Base-by-base conservation (phyloP, 2,888 invertebrate species). In the Campoplex capitator region DNA sequence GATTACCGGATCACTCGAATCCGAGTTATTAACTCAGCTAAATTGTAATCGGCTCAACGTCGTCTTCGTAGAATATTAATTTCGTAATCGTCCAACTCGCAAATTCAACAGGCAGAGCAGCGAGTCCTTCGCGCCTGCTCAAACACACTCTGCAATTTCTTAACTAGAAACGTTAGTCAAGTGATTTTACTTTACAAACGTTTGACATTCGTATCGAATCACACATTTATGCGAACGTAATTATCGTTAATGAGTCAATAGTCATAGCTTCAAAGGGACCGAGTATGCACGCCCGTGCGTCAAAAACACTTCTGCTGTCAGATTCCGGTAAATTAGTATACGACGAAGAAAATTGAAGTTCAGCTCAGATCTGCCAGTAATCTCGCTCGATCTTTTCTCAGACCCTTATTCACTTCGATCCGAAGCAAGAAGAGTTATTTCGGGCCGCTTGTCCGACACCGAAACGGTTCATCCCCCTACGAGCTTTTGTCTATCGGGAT, bases 301-400 rank as follows among this genome's bases (percentile, higher is more conserved):
- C 8, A 71, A 35, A 32, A 42, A 8, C 13, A 45, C 38, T 65
- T 4, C 38, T 74, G 4, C 58, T 32, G 62, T 76, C 42, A 54
- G 62, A 62, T 70, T 80, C 45, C 7, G 23, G 70, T 62, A 80
- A 80, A 71, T 76, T 80, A 80, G 62, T 76, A 54, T 76, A 23
- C 23, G 32, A n/a, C 8, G 71, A 76, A 80, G 42, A 71, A 76
- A 84, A 71, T 84, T 84, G 71, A 80, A 68, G 84, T 80, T 84
- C 75, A 51, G 68, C 58, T 79, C 70, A 79, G 70, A 74, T 70
- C 51, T 70, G 11, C 23, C 65, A 76, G 81, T 85, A 77, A 85
- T 85, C 85, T 76, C 67, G 56, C 67, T 45, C 85, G 85, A 85
- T 85, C 81, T 81, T 73, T 81, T 68, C 51, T 65, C 76, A 11